These are phyloP conservation scores for Cosmopolites sordidus DNA, from an alignment of 2,888 invertebrate genomes.

Conservation along the genomic window DNA sequence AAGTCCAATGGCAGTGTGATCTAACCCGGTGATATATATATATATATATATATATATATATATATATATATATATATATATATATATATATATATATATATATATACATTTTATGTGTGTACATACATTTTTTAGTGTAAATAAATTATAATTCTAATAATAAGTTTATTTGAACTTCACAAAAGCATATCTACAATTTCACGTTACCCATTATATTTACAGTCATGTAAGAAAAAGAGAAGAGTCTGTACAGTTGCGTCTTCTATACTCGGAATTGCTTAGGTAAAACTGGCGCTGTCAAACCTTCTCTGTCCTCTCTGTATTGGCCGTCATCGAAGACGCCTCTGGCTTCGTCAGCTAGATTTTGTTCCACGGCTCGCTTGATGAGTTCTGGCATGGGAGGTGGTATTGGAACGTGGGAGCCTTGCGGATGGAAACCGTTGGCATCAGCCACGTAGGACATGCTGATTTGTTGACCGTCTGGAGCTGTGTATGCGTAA, in stretches of 20 bases:
- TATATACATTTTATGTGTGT: too few relatives aligned
- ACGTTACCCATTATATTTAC: not conserved
- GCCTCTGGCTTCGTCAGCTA: conserved; percentile 34
- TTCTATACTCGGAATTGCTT: conserved; percentile 15
- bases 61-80: too few relatives aligned
- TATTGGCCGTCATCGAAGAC: conserved; percentile 26
- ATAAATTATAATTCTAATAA: too few relatives aligned
- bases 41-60: too few relatives aligned
- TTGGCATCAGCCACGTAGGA: conserved; percentile 57
- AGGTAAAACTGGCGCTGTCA: conserved; percentile 20
- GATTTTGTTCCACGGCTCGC: conserved; percentile 39
- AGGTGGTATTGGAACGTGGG: conserved; percentile 56
- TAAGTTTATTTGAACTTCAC: not conserved
- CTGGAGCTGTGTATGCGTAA: conserved; percentile 36
- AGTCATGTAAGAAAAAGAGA: not conserved
- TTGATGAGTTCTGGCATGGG: conserved; percentile 57
- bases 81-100: too few relatives aligned
- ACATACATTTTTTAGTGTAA: too few relatives aligned
- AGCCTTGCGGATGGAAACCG: conserved; percentile 55
- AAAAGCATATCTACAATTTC: not conserved
- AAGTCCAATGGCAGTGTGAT: too few relatives aligned
- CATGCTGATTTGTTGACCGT: conserved; percentile 42
- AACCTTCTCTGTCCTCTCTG: conserved; percentile 2
- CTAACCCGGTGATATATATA: too few relatives aligned
- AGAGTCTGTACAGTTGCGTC: not conserved